These are phyloP conservation scores for Lampris incognitus DNA, from an alignment of 2,113 vertebrate species.

Conservation along the genomic window DNA sequence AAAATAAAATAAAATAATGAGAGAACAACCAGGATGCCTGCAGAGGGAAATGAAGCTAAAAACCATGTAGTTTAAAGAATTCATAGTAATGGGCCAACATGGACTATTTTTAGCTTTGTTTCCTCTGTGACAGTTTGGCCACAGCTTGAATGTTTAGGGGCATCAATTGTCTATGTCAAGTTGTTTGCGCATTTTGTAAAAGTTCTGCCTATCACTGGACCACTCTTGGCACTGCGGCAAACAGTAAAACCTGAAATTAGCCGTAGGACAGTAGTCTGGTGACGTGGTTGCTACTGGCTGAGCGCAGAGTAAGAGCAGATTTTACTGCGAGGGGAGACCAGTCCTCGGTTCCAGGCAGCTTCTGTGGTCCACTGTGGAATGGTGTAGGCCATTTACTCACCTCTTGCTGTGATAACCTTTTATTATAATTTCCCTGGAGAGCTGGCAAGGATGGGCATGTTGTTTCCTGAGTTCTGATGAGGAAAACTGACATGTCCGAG, in stretches of 20 bases:
- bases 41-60: not conserved
- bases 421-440: slow-evolving; percentile 3
- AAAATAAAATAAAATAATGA: slow-evolving; percentile 2
- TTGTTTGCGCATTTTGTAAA: not conserved
- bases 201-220: slow-evolving; percentile 7
- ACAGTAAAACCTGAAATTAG: not conserved
- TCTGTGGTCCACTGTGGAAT: slow-evolving; percentile 28
- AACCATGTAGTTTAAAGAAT: not conserved
- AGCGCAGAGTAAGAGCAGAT: slow-evolving; percentile 8
- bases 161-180: not conserved
- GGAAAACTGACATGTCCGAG: slow-evolving; percentile 10
- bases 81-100: not conserved
- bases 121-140: not conserved
- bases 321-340: not conserved
- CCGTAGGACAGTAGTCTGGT: not conserved
- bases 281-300: not conserved
- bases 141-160: not conserved
- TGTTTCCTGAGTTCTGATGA: slow-evolving; percentile 67
- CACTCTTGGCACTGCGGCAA: not conserved
- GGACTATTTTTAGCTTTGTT: slow-evolving; percentile 6
- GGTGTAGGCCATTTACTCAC: not conserved
- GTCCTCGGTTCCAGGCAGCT: not conserved
- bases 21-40: not conserved
- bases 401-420: slow-evolving; percentile 27
- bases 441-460: not conserved